Base-by-base conservation (phyloP, 1,140 invertebrate genomes). In the Dermatophagoides farinae region DNA sequence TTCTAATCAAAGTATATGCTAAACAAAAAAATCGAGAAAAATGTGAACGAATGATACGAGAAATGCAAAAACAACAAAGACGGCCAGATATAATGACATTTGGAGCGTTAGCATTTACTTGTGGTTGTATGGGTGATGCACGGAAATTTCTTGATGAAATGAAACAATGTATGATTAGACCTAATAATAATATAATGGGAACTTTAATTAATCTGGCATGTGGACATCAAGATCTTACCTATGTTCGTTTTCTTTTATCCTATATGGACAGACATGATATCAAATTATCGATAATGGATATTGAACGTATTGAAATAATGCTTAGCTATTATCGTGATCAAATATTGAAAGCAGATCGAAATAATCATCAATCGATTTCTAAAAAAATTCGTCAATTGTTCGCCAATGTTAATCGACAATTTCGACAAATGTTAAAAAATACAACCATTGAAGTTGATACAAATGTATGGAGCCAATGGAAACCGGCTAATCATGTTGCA, bases 51-150 rank as follows among this genome's bases (percentile, higher is more conserved):
- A 78, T 86, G 8, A 70, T 84, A 37, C 61, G 72, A 38, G 71
- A 82, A 52, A 80, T 92, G 61, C 73, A 76, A 62, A 68, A 76
- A 51, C 66, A 74, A 11, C 72, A 74, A 57, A 67, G 88, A 16
- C 71, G 72, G 44, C 80, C 83, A 6, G 79, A 91, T 71, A 76
- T 88, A 60, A 75, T 87, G 49, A 90, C 88, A 0, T 92, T 84
- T 76, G 88, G 86, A 37, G 79, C 83, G 1, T 70, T 92, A n/a
- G 83, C 88, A 5, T 67, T 89, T 59, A 77, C 81, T 6, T 92
- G 88, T 71, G 70, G 69, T 61, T 79, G 70, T 8, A 73, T 75
- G 60, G 70, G 74, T 23, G 73, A 80, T 64, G 82, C 79, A 20
- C 68, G 72, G 53, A 68, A 78, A 46, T 75, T 91, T 16, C 58